Conservation (phyloP, 2,113 vertebrate species). For the Columba janthina region DNA sequence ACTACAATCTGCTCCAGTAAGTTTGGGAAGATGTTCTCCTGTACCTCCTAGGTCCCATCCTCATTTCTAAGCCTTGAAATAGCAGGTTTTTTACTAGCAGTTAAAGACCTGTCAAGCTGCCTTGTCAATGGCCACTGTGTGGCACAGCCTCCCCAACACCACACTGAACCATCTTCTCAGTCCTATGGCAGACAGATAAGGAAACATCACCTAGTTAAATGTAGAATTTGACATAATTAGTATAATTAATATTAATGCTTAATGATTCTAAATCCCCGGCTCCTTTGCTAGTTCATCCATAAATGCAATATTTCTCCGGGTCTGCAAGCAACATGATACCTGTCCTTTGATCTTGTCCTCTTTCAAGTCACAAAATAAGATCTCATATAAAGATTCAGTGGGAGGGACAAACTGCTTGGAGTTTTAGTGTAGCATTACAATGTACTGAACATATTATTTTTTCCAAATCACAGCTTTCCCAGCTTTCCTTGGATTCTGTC, state of each 20-base stretch:
- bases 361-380: constrained; percentile 25
- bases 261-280: constrained; percentile 18
- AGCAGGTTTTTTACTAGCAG: neutral
- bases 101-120: fast-evolving
- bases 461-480: constrained; percentile 61
- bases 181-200: neutral
- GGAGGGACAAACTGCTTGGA: neutral
- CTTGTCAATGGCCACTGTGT: neutral
- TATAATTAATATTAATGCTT: constrained; percentile 61
- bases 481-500: constrained; percentile 45
- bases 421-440: constrained; percentile 49
- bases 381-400: constrained; percentile 36
- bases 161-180: neutral
- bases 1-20: neutral
- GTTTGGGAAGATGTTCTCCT: neutral
- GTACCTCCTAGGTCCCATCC: neutral
- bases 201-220: neutral
- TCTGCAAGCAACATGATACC: constrained; percentile 22
- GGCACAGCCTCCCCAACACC: neutral
- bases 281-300: constrained; percentile 51
- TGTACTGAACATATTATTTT: constrained; percentile 49
- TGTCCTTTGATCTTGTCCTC: constrained; percentile 15
- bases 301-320: constrained; percentile 62
- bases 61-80: neutral
- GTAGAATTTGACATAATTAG: constrained; percentile 24